Percentiles rank a stretch among this genome's conserved stretches.
Conservation (phyloP, 2,113 vertebrate species). For the Porphyrio hochstetteri region DNA sequence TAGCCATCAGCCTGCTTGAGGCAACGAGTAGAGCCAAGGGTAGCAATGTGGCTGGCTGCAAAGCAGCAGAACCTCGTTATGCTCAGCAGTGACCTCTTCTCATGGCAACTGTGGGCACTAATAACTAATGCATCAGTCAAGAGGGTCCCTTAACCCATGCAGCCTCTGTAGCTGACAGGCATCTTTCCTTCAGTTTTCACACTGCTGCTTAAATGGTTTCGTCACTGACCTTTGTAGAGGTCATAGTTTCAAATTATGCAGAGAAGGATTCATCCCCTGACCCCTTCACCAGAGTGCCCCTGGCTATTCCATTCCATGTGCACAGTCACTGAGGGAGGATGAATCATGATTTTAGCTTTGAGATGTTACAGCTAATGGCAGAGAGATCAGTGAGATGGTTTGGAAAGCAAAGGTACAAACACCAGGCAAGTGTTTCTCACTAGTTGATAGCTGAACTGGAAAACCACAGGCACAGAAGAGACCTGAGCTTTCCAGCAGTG, state of each 20-base stretch:
- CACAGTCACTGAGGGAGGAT: background rate
- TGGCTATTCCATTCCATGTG: background rate
- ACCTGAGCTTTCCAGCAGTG: background rate
- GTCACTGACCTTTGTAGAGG: background rate
- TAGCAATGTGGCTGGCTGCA: background rate
- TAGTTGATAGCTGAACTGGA: background rate
- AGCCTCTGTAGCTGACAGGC: background rate
- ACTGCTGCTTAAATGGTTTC: background rate
- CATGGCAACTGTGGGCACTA: background rate
- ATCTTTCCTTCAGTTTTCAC: background rate
- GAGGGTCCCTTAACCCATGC: background rate
- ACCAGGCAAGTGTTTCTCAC: background rate
- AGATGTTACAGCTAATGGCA: background rate
- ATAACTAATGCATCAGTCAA: background rate
- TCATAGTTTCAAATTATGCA: background rate
- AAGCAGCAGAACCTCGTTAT: background rate
- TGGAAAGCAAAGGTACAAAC: background rate
- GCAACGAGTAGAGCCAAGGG: background rate
- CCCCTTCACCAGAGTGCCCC: background rate
- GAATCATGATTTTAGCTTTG: background rate
- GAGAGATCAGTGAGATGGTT: background rate
- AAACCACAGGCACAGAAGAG: background rate
- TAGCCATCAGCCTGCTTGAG: background rate
- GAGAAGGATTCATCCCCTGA: background rate
- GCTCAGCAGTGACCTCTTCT: background rate